Conservation (phyloP, 2,797 vertebrate species). For the Halcyon leucocephala region DNA sequence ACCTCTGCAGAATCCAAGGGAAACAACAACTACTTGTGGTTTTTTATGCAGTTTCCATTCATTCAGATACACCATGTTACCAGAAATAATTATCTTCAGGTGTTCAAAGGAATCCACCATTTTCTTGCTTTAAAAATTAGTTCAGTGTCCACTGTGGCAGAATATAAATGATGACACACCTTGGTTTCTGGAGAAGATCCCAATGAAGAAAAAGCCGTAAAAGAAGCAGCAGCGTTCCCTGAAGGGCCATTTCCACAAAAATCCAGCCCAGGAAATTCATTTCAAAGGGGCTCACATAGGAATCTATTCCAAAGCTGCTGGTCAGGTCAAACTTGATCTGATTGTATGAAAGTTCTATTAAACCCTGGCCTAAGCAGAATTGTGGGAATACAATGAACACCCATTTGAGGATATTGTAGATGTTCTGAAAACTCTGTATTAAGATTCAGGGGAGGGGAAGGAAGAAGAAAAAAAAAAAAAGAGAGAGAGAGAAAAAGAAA, state of each 20-base stretch:
- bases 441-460: not conserved
- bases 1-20: not conserved
- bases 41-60: not conserved
- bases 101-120: not conserved
- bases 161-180: slow-evolving; percentile 49
- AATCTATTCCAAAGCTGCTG: slow-evolving; percentile 71
- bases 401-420: slow-evolving; percentile 75
- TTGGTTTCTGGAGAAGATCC: slow-evolving; percentile 54
- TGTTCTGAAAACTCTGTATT: slow-evolving; percentile 69
- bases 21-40: not conserved
- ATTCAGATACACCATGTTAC: not conserved
- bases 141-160: not conserved
- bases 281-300: slow-evolving; percentile 77
- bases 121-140: not conserved
- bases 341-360: slow-evolving; percentile 79
- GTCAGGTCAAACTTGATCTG: slow-evolving; percentile 78
- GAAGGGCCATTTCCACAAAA: slow-evolving; percentile 69
- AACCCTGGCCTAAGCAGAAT: slow-evolving; percentile 80
- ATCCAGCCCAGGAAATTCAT: slow-evolving; percentile 78
- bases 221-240: slow-evolving; percentile 74
- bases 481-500: not conserved
- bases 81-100: not conserved
- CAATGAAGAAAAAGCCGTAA: slow-evolving; percentile 70
- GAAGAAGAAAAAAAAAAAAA: no score
- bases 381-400: slow-evolving; percentile 76